Evolutionary conservation across 2,888 invertebrate species (phyloP), one percentile per base, ranked within the genome.

Genomic region (Cosmia pyralina): DNA sequence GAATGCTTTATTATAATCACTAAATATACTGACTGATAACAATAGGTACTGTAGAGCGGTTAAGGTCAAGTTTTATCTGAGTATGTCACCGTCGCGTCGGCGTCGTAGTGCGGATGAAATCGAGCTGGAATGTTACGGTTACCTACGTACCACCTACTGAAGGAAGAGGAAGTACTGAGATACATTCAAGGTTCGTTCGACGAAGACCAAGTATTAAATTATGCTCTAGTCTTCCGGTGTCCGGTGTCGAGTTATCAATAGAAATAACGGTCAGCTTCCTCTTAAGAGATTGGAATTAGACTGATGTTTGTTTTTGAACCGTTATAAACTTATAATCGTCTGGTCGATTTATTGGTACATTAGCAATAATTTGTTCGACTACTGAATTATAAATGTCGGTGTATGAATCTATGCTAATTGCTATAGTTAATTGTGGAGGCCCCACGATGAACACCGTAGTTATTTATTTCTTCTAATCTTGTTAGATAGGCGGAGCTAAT

Each of bases 21-120:
- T 64, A 79, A 79, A 87, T 88, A 83, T 89, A 89, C 90, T 90
- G 88, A 89, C 89, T 89, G 91, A 92, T 93, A 93, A 88, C 80
- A 80, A 79, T 28, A n/a, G n/a, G n/a, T 58, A 72, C 44, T 82
- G 87, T 83, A 83, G 77, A 85, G 84, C 87, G 93, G 93, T 93
- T 92, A 93, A 94, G 94, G 94, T 92, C 92, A 91, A 75, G 38
- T 75, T 73, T 90, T 94, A 94, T 94, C 93, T 85, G 67, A 81
- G 70, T 88, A 79, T 81, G 78, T 79, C 76, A 84, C 69, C 57
- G 75, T 41, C 53, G 34, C 57, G 75, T 41, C 53, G 34, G 46
- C 22, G 28, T 19, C 53, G 41, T 60, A 75, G 69, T 71, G 65
- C 57, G 66, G 60, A 84, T 73, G 80, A 77, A 83, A 74, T 57